Conservation (phyloP, 2,797 vertebrate genomes). For the Manis javanica region DNA sequence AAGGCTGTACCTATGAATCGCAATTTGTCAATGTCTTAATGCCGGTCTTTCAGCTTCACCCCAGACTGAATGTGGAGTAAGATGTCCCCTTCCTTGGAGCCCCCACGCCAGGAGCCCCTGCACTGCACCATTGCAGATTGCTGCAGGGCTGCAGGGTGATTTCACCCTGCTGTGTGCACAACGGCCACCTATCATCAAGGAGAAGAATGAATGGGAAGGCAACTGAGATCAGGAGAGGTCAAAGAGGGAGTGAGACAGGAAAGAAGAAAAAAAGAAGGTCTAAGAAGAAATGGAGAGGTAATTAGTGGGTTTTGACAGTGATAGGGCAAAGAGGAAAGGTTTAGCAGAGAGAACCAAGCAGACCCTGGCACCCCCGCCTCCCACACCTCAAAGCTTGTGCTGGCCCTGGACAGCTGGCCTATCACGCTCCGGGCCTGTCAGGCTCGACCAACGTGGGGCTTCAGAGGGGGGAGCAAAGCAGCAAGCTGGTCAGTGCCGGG, state of each 20-base stretch:
- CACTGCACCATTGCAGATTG: not conserved
- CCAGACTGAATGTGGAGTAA: not conserved
- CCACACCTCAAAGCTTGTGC: rapidly evolving
- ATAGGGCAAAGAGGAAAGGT: not conserved
- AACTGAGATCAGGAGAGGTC: not conserved
- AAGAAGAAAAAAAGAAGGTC: not conserved
- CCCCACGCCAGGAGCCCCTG: not conserved
- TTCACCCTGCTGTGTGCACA: not conserved
- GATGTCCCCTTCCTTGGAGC: not conserved
- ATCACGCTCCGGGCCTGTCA: not conserved
- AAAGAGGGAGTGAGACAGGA: not conserved
- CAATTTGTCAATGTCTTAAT: not conserved
- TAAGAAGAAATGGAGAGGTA: not conserved
- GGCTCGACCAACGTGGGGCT: not conserved
- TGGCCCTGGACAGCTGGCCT: not conserved
- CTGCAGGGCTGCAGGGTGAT: not conserved
- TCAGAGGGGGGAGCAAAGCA: not conserved
- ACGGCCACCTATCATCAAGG: not conserved
- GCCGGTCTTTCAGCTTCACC: not conserved
- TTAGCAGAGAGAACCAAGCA: not conserved
- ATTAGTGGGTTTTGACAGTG: not conserved
- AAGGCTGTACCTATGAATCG: conserved; percentile 5
- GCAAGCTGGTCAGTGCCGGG: not conserved
- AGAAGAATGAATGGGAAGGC: not conserved
- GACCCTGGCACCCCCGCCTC: rapidly evolving